These are phyloP conservation scores for Otus sunia DNA, from an alignment of 2,113 vertebrate genomes.

Conservation along the genomic window DNA sequence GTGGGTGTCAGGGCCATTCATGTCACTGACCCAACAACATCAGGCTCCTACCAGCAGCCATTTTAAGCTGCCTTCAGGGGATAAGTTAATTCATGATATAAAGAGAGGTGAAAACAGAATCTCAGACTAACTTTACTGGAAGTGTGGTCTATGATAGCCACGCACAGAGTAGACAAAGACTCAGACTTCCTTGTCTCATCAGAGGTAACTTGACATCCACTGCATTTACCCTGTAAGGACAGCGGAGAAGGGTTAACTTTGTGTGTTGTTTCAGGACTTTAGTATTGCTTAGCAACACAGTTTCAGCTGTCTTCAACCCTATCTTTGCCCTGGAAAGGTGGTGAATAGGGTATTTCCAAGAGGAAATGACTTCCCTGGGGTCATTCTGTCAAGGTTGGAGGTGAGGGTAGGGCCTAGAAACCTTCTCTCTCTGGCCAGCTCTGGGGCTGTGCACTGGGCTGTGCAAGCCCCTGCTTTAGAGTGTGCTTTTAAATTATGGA, in stretches of 20 bases:
- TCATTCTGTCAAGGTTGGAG: not conserved
- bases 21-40: not conserved
- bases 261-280: not conserved
- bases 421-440: not conserved
- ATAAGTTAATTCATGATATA: not conserved
- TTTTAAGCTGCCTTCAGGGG: not conserved
- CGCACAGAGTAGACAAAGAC: not conserved
- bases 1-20: not conserved
- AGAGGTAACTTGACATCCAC: not conserved
- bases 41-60: not conserved
- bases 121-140: not conserved
- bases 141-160: not conserved
- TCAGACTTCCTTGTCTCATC: not conserved
- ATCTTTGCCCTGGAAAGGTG: not conserved
- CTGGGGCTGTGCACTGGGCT: not conserved
- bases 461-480: not conserved
- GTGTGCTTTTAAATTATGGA: rapidly evolving
- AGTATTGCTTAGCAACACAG: not conserved
- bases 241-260: not conserved
- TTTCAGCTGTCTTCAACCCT: not conserved
- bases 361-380: not conserved
- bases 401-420: not conserved
- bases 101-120: not conserved
- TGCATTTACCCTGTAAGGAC: not conserved
- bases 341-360: not conserved